These are phyloP conservation scores for Euglossa dilemma DNA, from an alignment of 1,140 invertebrate genomes.

Conservation along the genomic window DNA sequence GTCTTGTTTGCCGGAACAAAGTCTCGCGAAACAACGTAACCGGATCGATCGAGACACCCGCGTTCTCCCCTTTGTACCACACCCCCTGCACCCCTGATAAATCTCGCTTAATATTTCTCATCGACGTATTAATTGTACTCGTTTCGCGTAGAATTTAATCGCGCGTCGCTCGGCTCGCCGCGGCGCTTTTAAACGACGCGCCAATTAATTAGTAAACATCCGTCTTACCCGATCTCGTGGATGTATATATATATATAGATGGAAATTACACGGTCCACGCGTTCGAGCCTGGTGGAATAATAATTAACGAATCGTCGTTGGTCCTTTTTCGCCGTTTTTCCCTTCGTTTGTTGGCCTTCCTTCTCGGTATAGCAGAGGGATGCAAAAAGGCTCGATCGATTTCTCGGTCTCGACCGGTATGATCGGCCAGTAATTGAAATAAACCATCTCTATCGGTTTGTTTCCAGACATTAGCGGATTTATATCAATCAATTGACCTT, in stretches of 20 bases:
- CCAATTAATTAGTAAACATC: conserved; percentile 45
- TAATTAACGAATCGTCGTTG: conserved; percentile 25
- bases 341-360: no score
- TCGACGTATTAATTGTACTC: conserved; percentile 32
- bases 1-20: not conserved
- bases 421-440: conserved; percentile 11
- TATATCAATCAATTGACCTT: not conserved
- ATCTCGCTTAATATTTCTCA: conserved; percentile 31
- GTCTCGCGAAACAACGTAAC: not conserved
- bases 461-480: conserved; percentile 12
- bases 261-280: conserved; percentile 24
- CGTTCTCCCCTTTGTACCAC: not conserved
- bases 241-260: not conserved
- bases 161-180: not conserved
- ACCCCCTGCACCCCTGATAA: not conserved
- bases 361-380: not conserved
- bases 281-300: not conserved
- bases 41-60: not conserved
- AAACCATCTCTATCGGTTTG: not conserved
- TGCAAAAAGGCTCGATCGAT: not conserved
- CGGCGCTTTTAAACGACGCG: conserved; percentile 2
- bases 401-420: not conserved
- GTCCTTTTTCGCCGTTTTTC: no score
- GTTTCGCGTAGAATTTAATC: conserved; percentile 10
- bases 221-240: conserved; percentile 19